Evolutionary conservation across 2,113 vertebrate species (phyloP).

Genomic region (Cephalopterus ornatus): DNA sequence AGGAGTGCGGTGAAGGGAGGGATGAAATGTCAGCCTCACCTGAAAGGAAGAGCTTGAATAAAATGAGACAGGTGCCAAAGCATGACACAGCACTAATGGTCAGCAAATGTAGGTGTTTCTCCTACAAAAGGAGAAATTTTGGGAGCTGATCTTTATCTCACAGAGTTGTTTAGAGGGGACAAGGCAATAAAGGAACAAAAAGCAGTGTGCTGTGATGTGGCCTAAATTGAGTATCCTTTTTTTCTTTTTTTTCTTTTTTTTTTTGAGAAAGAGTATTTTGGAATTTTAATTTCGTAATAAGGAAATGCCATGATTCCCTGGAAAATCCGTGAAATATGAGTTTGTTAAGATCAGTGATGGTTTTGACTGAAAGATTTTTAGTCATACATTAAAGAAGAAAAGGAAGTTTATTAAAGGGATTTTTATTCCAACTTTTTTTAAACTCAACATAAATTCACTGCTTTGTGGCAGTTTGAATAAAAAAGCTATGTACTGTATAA

Average conservation of each 20-base stretch:
- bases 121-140: not conserved
- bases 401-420: not conserved
- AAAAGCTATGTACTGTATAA: not conserved
- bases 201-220: not conserved
- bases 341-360: not conserved
- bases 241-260: not conserved
- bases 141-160: not conserved
- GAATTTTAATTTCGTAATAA: not conserved
- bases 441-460: not conserved
- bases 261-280: not conserved
- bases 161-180: not conserved
- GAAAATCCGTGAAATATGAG: not conserved
- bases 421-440: not conserved
- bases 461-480: not conserved
- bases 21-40: not conserved
- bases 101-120: not conserved
- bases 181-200: not conserved
- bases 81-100: not conserved
- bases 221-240: not conserved
- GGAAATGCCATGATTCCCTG: not conserved
- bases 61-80: not conserved
- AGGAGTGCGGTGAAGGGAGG: rapidly evolving
- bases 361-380: not conserved
- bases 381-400: not conserved
- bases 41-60: not conserved